phyloP scores from a whole-genome alignment of 2,113 vertebrate species.

The Hystrix brachyura region DNA sequence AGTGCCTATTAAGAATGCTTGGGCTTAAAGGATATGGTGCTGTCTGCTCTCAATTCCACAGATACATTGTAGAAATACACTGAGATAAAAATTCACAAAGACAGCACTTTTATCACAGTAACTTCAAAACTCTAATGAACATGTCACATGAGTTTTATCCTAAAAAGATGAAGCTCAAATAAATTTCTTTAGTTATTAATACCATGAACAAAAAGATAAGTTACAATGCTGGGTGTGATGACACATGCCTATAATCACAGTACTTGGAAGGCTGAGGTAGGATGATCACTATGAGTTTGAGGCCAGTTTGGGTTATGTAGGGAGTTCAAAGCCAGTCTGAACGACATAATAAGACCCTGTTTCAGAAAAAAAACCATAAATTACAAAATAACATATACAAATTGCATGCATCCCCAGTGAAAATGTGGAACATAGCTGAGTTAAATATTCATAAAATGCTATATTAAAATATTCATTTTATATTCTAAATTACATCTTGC shows the following conservation, averaged over 20 bases:
- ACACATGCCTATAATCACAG: too few relatives aligned
- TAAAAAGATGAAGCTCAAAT: background rate
- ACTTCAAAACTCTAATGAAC: background rate
- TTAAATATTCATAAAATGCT: conserved; percentile 45
- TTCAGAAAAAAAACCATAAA: background rate
- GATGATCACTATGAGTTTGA: too few relatives aligned
- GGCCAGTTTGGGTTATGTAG: too few relatives aligned
- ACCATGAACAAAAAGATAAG: background rate
- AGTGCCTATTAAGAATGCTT: conserved; percentile 66
- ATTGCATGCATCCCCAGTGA: background rate
- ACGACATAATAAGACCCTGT: too few relatives aligned
- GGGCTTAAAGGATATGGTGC: conserved; percentile 51
- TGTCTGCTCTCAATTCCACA: conserved; percentile 47
- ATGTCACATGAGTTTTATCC: background rate
- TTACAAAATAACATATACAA: background rate
- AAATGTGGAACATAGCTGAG: background rate
- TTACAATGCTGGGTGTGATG: background rate
- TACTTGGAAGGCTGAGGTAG: too few relatives aligned
- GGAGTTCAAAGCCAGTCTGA: too few relatives aligned
- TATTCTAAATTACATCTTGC: background rate
- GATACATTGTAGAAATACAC: conserved; percentile 61
- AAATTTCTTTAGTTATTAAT: background rate
- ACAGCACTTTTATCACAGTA: background rate
- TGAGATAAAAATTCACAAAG: conserved; percentile 3
- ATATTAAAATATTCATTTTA: background rate